Conservation (phyloP, 2,113 vertebrate species). For the Nerophis lumbriciformis region DNA sequence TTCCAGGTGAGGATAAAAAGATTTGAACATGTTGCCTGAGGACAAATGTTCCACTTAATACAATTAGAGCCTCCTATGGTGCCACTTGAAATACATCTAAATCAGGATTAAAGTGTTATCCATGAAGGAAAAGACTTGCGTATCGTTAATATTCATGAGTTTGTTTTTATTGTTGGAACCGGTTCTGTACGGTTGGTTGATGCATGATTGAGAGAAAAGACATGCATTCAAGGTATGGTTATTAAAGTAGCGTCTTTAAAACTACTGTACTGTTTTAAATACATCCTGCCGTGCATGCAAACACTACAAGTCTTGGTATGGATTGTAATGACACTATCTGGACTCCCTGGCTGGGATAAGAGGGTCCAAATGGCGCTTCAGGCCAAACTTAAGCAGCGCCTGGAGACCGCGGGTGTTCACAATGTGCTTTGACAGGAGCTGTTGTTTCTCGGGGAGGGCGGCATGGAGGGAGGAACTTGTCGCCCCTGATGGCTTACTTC, state of each 20-base stretch:
- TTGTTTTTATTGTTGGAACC: neutral
- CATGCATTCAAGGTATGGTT: too few relatives aligned
- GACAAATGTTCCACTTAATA: conserved; percentile 38
- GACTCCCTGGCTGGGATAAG: conserved; percentile 23
- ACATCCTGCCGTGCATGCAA: too few relatives aligned
- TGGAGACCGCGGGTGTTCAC: conserved; percentile 21
- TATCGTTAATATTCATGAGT: neutral
- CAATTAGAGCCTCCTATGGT: conserved; percentile 28
- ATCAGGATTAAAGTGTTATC: conserved; percentile 21
- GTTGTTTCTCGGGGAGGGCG: conserved; percentile 28
- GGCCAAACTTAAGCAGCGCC: conserved; percentile 27
- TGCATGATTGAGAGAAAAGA: too few relatives aligned
- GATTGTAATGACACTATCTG: conserved; percentile 30
- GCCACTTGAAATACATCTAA: conserved; percentile 25
- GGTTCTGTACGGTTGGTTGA: neutral
- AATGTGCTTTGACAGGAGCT: conserved; percentile 40
- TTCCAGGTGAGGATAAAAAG: conserved; percentile 40
- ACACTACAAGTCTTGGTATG: conserved; percentile 6
- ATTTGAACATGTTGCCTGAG: conserved; percentile 31
- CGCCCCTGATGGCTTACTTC: conserved; percentile 43
- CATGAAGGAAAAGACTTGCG: conserved; percentile 1
- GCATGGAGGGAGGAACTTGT: conserved; percentile 18
- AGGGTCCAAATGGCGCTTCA: conserved; percentile 16
- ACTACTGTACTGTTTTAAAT: neutral
- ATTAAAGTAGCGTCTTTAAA: too few relatives aligned